Evolutionary conservation across 2,888 invertebrate species (phyloP), one percentile per base, ranked within the genome.

Genomic region (Stenodema calcarata): DNA sequence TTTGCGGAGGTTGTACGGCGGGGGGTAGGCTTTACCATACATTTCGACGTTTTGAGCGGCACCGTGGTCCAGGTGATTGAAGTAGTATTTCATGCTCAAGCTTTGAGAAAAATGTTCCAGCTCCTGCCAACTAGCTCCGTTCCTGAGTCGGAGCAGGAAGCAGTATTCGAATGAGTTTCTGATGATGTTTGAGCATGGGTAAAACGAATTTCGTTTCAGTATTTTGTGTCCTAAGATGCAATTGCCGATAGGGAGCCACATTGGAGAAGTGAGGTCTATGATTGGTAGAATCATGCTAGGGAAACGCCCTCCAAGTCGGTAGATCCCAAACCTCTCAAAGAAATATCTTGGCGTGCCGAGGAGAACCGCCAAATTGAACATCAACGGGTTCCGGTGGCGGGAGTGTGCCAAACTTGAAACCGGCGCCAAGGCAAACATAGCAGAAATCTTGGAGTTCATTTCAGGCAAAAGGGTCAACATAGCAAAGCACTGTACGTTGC

Each of bases 401-500:
- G 82, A 30, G 86, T 95, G 92, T 0, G 93, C 92, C 92, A 95
- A 93, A 89, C 92, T 95, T 0, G 94, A 94, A 0, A 95, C 93
- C 0, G 95, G 95, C 0, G 95, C 95, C 84, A 95, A 78, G 76
- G 89, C 90, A 87, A 88, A 89, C 86, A 89, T 88, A 0, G 94
- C 93, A 89, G 93, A 92, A 42, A 96, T 92, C 79, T 94, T 92
- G 70, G 94, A 93, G 89, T 95, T 95, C 9, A 95, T 94, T 89
- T 95, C 93, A 0, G 95, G 94, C 88, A 93, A 92, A 23, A 93
- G 92, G 0, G 95, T 94, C 81, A 95, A 92, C 90, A 96, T 92
- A 0, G 94, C 94, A 90, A 95, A 95, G 89, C 95, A 93, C 90
- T 94, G 93, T 0, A 96, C 95, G 0, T 96, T 95, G 0, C 98